Base-by-base conservation (phyloP, 2,888 invertebrate species). In the Amphipyra berbera region DNA sequence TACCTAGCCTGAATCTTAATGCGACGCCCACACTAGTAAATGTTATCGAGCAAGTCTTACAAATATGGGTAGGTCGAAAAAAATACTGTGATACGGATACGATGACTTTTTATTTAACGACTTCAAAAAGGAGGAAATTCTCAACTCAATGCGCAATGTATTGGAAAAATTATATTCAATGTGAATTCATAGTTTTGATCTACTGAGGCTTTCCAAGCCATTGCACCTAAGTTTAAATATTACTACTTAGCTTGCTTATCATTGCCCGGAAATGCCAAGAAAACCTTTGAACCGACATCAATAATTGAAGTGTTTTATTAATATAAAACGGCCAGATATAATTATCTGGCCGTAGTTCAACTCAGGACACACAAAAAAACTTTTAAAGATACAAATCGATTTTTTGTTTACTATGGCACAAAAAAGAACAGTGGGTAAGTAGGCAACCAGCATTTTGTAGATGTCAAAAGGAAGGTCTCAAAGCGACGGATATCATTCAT, bases 1-100 rank as follows among this genome's bases (percentile, higher is more conserved):
- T 61, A 60, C 69, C 58, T 68, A 66, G 64, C 61, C 65, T 44
- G 76, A 68, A 78, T 80, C 69, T 76, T 61, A 80, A 79, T 78
- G 45, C 10, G 44, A 68, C 78, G 68, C 81, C 79, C 61, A 78
- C 79, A 46, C 48, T 10, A 12, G 37, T 35, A 54, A 57, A 68
- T 68, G 46, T 54, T 57, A 56, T 73, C 46, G 52, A 57, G 47
- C 68, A 57, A 42, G 54, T 71, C 9, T 61, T 47, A 58, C 63
- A 54, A 63, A 69, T 52, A 68, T 62, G 70, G 70, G 69, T 58
- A 58, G 75, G 30, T n/a, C 12, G 44, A 55, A 74, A 69, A 52
- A 57, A 62, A 55, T 21, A 12, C 21, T 42, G 37, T 48, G 27
- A 41, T 13, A 9, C 33, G 33, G 15, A 44, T 44, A 42, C 53